phyloP scores from a whole-genome alignment of 2,113 vertebrate genomes.

The Spea bombifrons region DNA sequence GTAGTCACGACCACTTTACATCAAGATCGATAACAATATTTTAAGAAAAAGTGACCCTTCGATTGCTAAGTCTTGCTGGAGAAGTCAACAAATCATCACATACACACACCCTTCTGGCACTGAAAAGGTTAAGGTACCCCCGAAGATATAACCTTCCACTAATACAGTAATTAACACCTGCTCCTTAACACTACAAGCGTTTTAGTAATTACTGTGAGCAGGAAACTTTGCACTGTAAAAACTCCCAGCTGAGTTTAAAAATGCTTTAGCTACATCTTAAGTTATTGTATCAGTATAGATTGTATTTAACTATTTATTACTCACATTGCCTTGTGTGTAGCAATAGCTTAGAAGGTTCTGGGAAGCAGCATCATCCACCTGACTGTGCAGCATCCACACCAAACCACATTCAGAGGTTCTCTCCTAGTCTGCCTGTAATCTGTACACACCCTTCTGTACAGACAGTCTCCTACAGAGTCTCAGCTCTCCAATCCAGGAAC shows the following conservation, averaged over 20 bases:
- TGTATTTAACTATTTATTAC: not conserved
- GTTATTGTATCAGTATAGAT: not conserved
- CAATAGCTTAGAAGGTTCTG: slow-evolving; percentile 2
- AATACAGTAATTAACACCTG: not conserved
- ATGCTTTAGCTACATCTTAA: not conserved
- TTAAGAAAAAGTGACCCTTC: not conserved
- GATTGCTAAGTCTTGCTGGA: not conserved
- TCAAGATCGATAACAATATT: not conserved
- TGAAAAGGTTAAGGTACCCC: not conserved
- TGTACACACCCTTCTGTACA: slow-evolving; percentile 40
- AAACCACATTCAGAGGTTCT: not conserved
- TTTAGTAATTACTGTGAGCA: not conserved
- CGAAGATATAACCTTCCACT: not conserved
- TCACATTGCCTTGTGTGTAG: not conserved
- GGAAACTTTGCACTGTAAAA: not conserved
- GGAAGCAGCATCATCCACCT: slow-evolving; percentile 17
- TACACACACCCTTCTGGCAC: not conserved
- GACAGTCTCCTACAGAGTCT: slow-evolving; percentile 36
- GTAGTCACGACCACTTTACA: not conserved
- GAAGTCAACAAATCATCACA: too few relatives aligned
- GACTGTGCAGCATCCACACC: slow-evolving; percentile 4
- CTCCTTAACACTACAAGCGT: not conserved
- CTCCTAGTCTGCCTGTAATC: slow-evolving; percentile 13
- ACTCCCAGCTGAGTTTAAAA: too few relatives aligned
- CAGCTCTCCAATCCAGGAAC: slow-evolving; percentile 21